phyloP scores from a whole-genome alignment of 2,888 invertebrate genomes.

The Gonocerus acuteangulatus region DNA sequence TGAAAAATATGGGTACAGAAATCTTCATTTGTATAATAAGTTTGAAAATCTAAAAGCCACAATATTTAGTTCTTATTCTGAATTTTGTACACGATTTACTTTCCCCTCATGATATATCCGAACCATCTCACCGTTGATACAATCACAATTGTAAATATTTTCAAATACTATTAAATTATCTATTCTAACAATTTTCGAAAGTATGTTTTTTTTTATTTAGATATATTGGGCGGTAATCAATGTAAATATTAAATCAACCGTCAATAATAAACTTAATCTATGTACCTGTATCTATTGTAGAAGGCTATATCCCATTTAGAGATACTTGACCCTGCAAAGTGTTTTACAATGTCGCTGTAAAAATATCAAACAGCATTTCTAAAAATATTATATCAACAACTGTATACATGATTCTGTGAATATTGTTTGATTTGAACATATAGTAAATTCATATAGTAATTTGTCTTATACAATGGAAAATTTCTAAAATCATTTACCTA shows the following conservation, averaged over 20 bases:
- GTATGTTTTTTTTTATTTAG: not conserved
- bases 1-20: too few species aligned
- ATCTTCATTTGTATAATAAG: too few species aligned
- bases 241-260: constrained; percentile 22
- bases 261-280: constrained; percentile 35
- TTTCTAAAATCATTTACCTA: constrained; percentile 29
- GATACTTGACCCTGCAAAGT: constrained; percentile 39
- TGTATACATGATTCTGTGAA: constrained; percentile 35
- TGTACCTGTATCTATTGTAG: constrained; percentile 39
- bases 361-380: constrained; percentile 37
- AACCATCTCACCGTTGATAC: too few species aligned
- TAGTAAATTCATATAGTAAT: constrained; percentile 27
- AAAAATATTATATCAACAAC: constrained; percentile 36
- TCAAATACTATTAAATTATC: too few species aligned
- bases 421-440: constrained; percentile 32
- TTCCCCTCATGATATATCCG: too few species aligned
- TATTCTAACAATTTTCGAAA: not conserved
- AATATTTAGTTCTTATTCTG: too few species aligned
- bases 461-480: constrained; percentile 32
- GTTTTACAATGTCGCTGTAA: constrained; percentile 35
- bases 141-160: too few species aligned
- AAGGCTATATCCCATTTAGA: constrained; percentile 37
- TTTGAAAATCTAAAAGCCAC: too few species aligned
- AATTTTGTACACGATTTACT: too few species aligned
- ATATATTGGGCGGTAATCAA: constrained; percentile 11